phyloP scores from a whole-genome alignment of 2,113 vertebrate genomes.

The Cyphomyrus discorhynchus region DNA sequence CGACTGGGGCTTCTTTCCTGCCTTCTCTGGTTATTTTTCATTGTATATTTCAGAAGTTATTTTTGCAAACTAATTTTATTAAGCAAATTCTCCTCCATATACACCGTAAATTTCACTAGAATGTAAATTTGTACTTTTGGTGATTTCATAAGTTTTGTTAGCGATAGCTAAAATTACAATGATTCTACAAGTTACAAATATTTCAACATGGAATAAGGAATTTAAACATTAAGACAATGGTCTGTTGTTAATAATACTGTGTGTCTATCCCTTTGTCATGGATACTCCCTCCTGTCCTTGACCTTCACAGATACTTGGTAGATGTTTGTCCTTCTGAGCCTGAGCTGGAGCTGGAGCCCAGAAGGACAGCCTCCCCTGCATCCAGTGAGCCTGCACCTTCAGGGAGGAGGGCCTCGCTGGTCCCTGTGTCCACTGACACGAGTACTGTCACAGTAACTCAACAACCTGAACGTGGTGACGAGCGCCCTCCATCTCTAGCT shows the following conservation, averaged over 20 bases:
- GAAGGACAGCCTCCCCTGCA: neutral
- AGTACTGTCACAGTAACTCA: conserved; percentile 38
- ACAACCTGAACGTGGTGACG: conserved; percentile 49
- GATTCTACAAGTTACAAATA: neutral
- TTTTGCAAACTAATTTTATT: neutral
- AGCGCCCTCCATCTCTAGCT: neutral
- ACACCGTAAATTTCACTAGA: neutral
- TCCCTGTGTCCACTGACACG: neutral
- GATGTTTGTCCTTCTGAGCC: conserved; percentile 9
- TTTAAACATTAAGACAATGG: neutral
- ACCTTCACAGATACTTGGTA: conserved; percentile 36
- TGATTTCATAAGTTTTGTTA: neutral
- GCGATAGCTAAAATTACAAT: neutral
- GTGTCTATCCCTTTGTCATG: neutral
- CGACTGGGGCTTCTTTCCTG: neutral
- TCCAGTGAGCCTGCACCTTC: neutral
- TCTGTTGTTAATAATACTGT: neutral
- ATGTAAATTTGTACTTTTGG: neutral
- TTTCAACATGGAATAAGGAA: neutral
- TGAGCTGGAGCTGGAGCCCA: conserved; percentile 38
- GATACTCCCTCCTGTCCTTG: too few species aligned
- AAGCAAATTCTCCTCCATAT: neutral
- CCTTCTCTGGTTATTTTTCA: neutral
- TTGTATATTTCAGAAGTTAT: neutral
- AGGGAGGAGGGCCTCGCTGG: neutral